Evolutionary conservation across 2,797 vertebrate genomes (phyloP).

Genomic region (Lutjanus argentimaculatus): DNA sequence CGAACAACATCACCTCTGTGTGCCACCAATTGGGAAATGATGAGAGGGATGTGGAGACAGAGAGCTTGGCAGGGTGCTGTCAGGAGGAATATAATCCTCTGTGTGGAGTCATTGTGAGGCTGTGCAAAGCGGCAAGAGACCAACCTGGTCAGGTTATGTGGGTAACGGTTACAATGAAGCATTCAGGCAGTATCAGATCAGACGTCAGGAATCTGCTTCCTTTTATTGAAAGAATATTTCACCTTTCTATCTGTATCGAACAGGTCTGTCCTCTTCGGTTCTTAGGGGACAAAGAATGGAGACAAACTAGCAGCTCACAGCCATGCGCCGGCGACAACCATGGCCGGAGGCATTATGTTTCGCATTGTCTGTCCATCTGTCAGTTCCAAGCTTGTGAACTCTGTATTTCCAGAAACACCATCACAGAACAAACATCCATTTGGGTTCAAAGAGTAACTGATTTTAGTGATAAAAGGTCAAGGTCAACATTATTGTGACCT

Average conservation of each 20-base stretch:
- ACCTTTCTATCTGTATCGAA: slow-evolving; percentile 45
- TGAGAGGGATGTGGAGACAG: slow-evolving; percentile 53
- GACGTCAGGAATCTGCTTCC: slow-evolving; percentile 63
- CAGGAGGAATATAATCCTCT: slow-evolving; percentile 68
- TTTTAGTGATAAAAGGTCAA: too few species aligned
- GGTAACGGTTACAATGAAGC: slow-evolving; percentile 64
- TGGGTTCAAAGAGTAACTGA: too few species aligned
- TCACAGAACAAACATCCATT: too few species aligned
- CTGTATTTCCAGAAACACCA: too few species aligned
- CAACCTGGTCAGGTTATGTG: slow-evolving; percentile 57
- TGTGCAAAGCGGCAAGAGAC: slow-evolving; percentile 41
- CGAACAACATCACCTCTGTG: slow-evolving; percentile 67
- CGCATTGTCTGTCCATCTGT: too few species aligned
- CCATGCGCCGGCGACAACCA: too few species aligned
- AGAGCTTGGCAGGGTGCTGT: slow-evolving; percentile 64
- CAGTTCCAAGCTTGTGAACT: too few species aligned
- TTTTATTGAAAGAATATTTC: slow-evolving; percentile 68
- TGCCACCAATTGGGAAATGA: slow-evolving; percentile 60
- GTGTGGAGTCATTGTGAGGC: slow-evolving; percentile 62
- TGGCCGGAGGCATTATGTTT: too few species aligned
- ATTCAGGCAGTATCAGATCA: slow-evolving; percentile 76
- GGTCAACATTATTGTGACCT: too few species aligned
- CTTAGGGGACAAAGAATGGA: slow-evolving; percentile 43
- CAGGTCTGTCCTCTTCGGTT: slow-evolving; percentile 26
- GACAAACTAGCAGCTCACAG: slow-evolving; percentile 16